These are phyloP conservation scores for Cerastoderma edule DNA, from an alignment of 2,888 invertebrate genomes.

Conservation along the genomic window DNA sequence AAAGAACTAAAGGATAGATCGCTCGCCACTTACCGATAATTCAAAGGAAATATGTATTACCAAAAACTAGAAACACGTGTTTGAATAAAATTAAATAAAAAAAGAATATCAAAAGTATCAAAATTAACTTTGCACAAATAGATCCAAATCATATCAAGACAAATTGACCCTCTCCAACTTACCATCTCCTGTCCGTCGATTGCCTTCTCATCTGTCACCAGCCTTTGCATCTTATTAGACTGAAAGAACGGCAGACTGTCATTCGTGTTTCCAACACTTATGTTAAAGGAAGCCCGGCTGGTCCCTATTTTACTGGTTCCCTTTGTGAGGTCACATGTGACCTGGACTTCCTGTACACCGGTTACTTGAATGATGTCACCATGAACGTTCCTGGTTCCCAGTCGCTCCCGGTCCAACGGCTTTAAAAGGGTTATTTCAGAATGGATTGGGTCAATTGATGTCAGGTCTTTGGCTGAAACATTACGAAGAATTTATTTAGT, in stretches of 20 bases:
- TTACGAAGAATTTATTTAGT: not conserved
- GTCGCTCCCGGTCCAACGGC: constrained; percentile 45
- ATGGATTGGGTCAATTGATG: constrained; percentile 31
- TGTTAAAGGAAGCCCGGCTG: constrained; percentile 1
- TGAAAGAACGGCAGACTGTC: constrained; percentile 21
- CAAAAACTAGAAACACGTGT: too few species aligned
- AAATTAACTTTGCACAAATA: too few species aligned
- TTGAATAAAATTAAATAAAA: too few species aligned
- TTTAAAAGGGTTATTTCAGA: constrained; percentile 41
- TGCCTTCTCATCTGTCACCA: constrained; percentile 10
- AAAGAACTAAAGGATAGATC: too few species aligned
- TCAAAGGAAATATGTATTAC: too few species aligned
- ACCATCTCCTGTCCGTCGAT: not conserved
- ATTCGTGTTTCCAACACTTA: constrained; percentile 2
- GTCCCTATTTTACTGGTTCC: constrained; percentile 4
- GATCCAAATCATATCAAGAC: too few species aligned
- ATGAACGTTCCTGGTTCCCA: constrained; percentile 2
- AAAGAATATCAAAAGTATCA: too few species aligned
- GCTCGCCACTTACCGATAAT: too few species aligned
- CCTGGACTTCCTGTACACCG: constrained; percentile 45
- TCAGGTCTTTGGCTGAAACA: constrained; percentile 46
- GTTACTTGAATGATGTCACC: constrained; percentile 27
- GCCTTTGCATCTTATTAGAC: constrained; percentile 7
- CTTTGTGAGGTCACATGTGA: constrained; percentile 48
- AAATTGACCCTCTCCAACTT: too few species aligned